These are phyloP conservation scores for Nicator chloris DNA, from an alignment of 2,113 vertebrate species.

Conservation along the genomic window DNA sequence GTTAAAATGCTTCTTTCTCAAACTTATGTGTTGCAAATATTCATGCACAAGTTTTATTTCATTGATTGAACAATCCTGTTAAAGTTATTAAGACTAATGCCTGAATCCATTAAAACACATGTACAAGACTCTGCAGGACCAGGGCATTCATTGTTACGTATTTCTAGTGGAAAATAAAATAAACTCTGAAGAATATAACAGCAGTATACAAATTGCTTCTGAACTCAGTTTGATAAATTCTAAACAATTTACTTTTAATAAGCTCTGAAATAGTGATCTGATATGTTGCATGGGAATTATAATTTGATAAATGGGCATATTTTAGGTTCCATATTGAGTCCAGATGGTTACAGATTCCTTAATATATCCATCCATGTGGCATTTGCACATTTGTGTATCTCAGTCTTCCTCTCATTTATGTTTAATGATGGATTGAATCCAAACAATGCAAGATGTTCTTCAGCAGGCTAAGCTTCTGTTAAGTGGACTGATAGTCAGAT, in stretches of 20 bases:
- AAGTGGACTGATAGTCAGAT: slow-evolving; percentile 41
- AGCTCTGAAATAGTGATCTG: slow-evolving; percentile 57
- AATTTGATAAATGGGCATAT: slow-evolving; percentile 71
- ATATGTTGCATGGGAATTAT: slow-evolving; percentile 54
- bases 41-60: neutral
- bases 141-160: neutral
- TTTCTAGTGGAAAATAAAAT: neutral
- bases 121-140: neutral
- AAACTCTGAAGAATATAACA: neutral
- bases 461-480: slow-evolving; percentile 66
- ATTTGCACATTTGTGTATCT: slow-evolving; percentile 65
- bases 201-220: neutral
- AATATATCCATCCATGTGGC: slow-evolving; percentile 70
- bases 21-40: neutral
- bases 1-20: neutral
- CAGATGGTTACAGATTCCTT: slow-evolving; percentile 72
- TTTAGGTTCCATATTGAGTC: slow-evolving; percentile 67
- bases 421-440: slow-evolving; percentile 75
- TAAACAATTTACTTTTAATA: slow-evolving; percentile 55
- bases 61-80: neutral
- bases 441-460: slow-evolving; percentile 76
- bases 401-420: slow-evolving; percentile 65
- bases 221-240: slow-evolving; percentile 31
- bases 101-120: neutral
- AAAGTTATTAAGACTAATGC: neutral